phyloP scores from a whole-genome alignment of 2,797 vertebrate species.

The Cephalopachus bancanus region DNA sequence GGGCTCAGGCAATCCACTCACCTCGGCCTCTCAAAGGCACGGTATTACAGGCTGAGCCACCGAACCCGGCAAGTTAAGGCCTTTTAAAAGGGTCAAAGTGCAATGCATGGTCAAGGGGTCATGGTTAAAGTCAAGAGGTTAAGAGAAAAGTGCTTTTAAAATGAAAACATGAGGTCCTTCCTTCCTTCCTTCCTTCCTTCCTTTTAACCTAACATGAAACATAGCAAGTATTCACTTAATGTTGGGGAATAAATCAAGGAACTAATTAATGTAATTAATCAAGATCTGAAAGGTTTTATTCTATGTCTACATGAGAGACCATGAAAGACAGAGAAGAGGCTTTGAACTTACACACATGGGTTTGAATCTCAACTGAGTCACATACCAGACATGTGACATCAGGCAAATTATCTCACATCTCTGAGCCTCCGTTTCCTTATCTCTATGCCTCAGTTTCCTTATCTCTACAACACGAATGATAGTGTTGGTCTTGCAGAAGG shows the following conservation, averaged over 20 bases:
- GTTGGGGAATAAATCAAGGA: neutral
- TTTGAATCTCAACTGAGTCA: neutral
- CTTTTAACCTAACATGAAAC: neutral
- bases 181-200: neutral
- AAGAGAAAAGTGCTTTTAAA: constrained; percentile 29
- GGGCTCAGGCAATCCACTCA: too few relatives aligned
- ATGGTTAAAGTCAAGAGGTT: neutral
- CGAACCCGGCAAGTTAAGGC: neutral
- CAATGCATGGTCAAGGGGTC: neutral
- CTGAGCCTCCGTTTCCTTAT: neutral
- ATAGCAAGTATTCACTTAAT: neutral
- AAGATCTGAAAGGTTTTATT: neutral
- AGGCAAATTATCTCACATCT: neutral
- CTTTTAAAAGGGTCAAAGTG: neutral
- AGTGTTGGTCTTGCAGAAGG: neutral
- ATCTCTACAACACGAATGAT: neutral
- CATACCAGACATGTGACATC: neutral
- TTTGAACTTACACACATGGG: neutral
- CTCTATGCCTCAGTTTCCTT: neutral
- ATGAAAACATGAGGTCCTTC: neutral
- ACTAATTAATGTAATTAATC: neutral
- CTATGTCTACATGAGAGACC: neutral
- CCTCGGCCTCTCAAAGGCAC: too few relatives aligned
- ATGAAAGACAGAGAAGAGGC: neutral
- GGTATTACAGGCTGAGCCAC: too few relatives aligned